Evolutionary conservation across 1,140 invertebrate genomes (phyloP), one percentile per base, ranked within the genome.

Genomic region (Cydia strobilella): DNA sequence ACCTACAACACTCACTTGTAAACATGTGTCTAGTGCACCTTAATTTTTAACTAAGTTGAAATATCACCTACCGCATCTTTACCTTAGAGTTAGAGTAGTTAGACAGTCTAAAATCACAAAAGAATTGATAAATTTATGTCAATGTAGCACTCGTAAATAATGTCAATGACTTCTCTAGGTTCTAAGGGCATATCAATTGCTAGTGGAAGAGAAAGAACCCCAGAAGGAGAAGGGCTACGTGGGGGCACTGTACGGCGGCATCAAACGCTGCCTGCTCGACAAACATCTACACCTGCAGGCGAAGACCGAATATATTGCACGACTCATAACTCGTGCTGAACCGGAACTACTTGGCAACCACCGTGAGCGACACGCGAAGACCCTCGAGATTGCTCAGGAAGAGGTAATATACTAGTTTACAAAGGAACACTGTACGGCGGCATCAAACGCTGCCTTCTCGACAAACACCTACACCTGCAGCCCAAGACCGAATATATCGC

Each of bases 341-440:
- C 97, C 97, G n/a, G 97, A 98, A 89, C 91, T 97, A 7, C 95
- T 97, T 79, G 97, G 97, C 79, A 96, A 95, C 80, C 94, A 96
- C 79, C 94, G 97, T 74, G 98, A 99, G 90, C 94, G 98, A 72
- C 98, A 99, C 92, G 98, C 98, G 0, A 99, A 98, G 93, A 98
- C 98, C 9, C 90, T 98, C 77, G 98, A 98, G 94, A 98, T 98
- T 83, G 98, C 98, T 82, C 98, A 99, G 93, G 97, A 98, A 92
- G 98, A 99, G 94, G 97, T 87, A 82, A 54, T 48, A 66, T 9
- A 35, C 25, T 45, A 3, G 3, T 59, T 15, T 27, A 54, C 4
- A 27, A 15, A 31, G n/a, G 2, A 2, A n/a, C 13, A 2, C 12
- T 48, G 13, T 13, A 15, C 1, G n/a, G 48, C 2, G 1, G 48